Evolutionary conservation across 35 echinoderm and acorn worm species (phyloP).

Genomic region (Apostichopus californicus): DNA sequence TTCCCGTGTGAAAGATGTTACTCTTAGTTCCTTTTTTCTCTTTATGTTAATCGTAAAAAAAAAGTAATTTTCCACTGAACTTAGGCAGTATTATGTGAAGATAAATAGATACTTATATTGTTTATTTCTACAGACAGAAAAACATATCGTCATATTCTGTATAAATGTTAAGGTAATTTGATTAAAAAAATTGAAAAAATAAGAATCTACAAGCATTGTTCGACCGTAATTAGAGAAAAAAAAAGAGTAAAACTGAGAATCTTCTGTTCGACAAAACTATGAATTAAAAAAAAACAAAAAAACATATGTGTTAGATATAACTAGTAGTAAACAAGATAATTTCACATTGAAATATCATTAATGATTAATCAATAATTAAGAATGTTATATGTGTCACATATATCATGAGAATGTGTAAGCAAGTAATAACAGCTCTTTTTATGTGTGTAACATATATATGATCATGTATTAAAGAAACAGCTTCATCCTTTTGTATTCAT

Average conservation of each 20-base stretch:
- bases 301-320: not conserved
- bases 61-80: not conserved
- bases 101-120: too few relatives aligned
- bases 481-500: conserved; percentile 7
- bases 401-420: conserved; percentile 44
- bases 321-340: conserved; percentile 2
- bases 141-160: too few relatives aligned
- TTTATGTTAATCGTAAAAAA: not conserved
- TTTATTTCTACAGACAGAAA: too few relatives aligned
- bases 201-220: too few relatives aligned
- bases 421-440: conserved; percentile 40
- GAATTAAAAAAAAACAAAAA: not conserved
- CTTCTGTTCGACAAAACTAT: too few relatives aligned
- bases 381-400: conserved; percentile 52
- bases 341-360: conserved; percentile 5
- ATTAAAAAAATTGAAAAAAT: too few relatives aligned
- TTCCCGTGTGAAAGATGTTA: not conserved
- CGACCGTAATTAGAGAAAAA: too few relatives aligned
- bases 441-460: conserved; percentile 20
- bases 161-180: too few relatives aligned
- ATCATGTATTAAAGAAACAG: conserved; percentile 9
- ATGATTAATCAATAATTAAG: not conserved
- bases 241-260: too few relatives aligned
- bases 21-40: not conserved
- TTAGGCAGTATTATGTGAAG: not conserved